These are phyloP conservation scores for Brachyalestes nurse DNA, from an alignment of 2,797 vertebrate genomes.

Conservation along the genomic window DNA sequence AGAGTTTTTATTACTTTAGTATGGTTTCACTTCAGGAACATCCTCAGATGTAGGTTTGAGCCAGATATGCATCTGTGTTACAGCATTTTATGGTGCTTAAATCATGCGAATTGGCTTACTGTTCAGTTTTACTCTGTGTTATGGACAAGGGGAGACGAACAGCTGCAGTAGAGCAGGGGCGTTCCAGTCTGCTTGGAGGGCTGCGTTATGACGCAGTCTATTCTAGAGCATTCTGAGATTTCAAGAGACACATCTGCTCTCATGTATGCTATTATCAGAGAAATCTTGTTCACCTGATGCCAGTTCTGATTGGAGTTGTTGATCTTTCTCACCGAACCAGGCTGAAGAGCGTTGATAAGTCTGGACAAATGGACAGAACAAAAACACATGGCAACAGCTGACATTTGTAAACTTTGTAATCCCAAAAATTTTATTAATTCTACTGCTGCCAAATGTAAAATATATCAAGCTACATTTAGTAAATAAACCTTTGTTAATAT, in stretches of 20 bases:
- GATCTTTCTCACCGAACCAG: slow-evolving; percentile 89
- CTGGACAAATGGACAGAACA: slow-evolving; percentile 65
- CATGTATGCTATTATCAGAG: background rate
- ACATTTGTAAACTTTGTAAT: no score
- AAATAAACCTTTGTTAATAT: no score
- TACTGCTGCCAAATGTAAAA: no score
- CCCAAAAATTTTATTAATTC: background rate
- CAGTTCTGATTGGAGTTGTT: slow-evolving; percentile 90
- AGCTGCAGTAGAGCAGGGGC: background rate
- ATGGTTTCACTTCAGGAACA: background rate
- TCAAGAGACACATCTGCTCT: background rate
- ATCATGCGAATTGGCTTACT: background rate
- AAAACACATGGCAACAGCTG: background rate
- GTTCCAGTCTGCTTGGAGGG: no score
- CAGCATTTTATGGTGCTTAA: slow-evolving; percentile 7
- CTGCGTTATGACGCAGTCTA: background rate
- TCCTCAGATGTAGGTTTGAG: slow-evolving; percentile 6
- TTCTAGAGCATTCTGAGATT: background rate
- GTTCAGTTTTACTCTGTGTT: background rate
- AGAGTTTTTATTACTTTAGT: background rate
- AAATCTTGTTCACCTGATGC: slow-evolving; percentile 81
- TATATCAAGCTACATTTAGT: no score
- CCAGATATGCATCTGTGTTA: background rate
- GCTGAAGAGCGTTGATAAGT: slow-evolving; percentile 92
- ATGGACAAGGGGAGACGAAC: background rate